Conservation (phyloP, 2,797 vertebrate genomes). For the Bufotes viridis region DNA sequence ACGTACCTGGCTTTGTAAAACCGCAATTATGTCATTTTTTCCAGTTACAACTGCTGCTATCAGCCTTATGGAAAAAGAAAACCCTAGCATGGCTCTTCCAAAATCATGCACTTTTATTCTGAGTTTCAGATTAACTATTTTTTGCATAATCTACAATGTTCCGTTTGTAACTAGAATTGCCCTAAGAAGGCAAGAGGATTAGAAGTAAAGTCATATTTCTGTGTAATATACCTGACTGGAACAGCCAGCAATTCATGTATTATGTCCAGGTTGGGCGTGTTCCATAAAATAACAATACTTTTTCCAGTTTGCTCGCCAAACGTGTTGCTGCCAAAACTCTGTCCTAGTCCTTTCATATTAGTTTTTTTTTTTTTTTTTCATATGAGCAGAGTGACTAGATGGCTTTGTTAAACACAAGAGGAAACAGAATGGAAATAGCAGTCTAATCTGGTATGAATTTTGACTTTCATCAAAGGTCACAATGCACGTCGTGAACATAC, state of each 20-base stretch:
- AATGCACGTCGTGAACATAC: constrained; percentile 28
- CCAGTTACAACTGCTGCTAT: not conserved
- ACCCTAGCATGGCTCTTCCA: not conserved
- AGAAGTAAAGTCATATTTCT: constrained; percentile 46
- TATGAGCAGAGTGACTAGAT: constrained; percentile 47
- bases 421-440: constrained; percentile 57
- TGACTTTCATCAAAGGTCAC: constrained; percentile 58
- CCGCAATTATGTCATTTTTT: not conserved
- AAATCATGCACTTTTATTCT: not conserved
- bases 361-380: constrained; percentile 26
- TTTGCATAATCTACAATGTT: constrained; percentile 17
- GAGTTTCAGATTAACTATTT: not conserved
- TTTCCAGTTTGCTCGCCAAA: constrained; percentile 58
- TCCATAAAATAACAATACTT: constrained; percentile 62
- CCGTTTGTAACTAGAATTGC: constrained; percentile 13
- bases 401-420: constrained; percentile 51
- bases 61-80: not conserved
- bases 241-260: constrained; percentile 52
- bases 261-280: constrained; percentile 58
- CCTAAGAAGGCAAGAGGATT: constrained; percentile 52
- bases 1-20: not conserved
- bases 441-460: constrained; percentile 56
- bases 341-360: constrained; percentile 52
- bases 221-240: constrained; percentile 52
- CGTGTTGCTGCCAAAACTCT: constrained; percentile 54